Evolutionary conservation across 2,797 vertebrate genomes (phyloP).

Genomic region (Natrix natrix): DNA sequence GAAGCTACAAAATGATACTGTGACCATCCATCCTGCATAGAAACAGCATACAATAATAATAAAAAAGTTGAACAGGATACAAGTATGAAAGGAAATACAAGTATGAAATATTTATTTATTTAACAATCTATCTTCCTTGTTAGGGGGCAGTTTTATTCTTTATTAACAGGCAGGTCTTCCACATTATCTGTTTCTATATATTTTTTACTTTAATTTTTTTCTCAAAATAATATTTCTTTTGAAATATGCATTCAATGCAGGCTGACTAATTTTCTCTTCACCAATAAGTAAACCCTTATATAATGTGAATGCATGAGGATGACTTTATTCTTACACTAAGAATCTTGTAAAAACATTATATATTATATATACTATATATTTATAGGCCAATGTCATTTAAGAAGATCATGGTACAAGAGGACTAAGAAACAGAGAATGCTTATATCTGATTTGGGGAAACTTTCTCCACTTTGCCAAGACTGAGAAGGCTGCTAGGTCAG

Average conservation of each 20-base stretch:
- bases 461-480: not conserved
- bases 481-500: not conserved
- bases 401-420: not conserved
- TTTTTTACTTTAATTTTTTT: not conserved
- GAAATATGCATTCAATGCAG: not conserved
- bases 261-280: not conserved
- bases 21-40: conserved; percentile 90
- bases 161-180: not conserved
- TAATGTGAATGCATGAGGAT: not conserved
- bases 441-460: not conserved
- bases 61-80: not conserved
- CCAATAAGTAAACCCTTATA: not conserved
- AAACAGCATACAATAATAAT: conserved; percentile 35
- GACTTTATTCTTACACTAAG: not conserved
- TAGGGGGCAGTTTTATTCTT: not conserved
- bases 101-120: fast-evolving
- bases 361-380: not conserved
- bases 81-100: conserved; percentile 7
- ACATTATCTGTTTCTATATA: not conserved
- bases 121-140: fast-evolving
- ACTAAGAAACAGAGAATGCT: not conserved
- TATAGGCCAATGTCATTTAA: not conserved
- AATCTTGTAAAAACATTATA: not conserved
- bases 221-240: not conserved
- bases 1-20: conserved; percentile 99